Conservation (phyloP, 2,888 invertebrate genomes). For the Lottia gigantea region DNA sequence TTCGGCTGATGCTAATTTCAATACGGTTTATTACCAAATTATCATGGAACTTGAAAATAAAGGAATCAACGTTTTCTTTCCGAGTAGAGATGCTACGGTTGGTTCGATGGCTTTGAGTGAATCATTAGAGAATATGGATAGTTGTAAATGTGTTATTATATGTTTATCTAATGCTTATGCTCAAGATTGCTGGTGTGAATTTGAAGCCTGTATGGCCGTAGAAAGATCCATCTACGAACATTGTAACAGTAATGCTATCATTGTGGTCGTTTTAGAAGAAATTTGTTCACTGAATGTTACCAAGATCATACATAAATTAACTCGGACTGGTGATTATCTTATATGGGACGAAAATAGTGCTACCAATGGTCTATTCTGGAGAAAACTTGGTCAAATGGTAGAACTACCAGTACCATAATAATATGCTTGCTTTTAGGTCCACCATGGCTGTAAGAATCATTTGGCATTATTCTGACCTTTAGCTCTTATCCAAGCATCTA, state of each 20-base stretch:
- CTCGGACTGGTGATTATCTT: background rate
- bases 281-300: background rate
- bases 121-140: background rate
- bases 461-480: too few relatives aligned
- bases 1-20: background rate
- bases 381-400: background rate
- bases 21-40: background rate
- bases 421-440: too few relatives aligned
- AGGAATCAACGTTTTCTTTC: background rate
- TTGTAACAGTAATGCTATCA: background rate
- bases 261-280: background rate
- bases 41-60: background rate
- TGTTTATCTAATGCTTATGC: background rate
- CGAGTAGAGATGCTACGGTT: background rate
- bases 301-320: slow-evolving; percentile 2
- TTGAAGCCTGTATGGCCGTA: background rate
- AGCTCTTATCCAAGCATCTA: too few relatives aligned
- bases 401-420: too few relatives aligned
- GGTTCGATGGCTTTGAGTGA: background rate
- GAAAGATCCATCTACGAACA: background rate
- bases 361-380: background rate
- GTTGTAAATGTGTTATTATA: background rate
- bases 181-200: background rate
- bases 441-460: too few relatives aligned
- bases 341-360: background rate